These are phyloP conservation scores for Archaeoteleia sp. DNA, from an alignment of 2,888 invertebrate genomes.

Conservation along the genomic window DNA sequence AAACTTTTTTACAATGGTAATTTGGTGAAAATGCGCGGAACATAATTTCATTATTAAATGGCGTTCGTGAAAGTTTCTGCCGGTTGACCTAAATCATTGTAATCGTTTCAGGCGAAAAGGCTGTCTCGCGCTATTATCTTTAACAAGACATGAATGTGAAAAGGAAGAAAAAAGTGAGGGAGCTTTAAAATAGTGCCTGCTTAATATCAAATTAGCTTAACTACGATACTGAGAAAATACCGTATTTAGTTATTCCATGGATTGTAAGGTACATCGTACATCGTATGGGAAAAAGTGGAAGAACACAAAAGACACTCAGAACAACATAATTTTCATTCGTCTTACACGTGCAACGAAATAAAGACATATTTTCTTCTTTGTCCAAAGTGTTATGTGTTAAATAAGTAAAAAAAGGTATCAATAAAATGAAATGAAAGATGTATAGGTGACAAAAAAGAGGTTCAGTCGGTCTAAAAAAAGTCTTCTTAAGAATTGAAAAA, in stretches of 20 bases:
- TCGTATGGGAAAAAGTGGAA: constrained; percentile 51
- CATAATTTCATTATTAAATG: neutral
- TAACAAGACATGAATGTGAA: constrained; percentile 23
- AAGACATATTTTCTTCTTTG: constrained; percentile 28
- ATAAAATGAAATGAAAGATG: too few relatives aligned
- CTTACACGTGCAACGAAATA: constrained; percentile 44
- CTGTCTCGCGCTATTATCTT: constrained; percentile 10
- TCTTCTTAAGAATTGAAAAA: constrained; percentile 36
- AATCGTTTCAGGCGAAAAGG: constrained; percentile 7
- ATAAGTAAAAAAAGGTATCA: neutral
- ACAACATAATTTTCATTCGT: constrained; percentile 22
- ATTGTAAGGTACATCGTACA: constrained; percentile 46
- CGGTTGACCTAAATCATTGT: constrained; percentile 15
- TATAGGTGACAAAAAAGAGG: constrained; percentile 4
- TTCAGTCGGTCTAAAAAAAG: constrained; percentile 29
- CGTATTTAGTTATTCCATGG: constrained; percentile 48
- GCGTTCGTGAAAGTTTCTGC: neutral
- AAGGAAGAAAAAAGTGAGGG: constrained; percentile 58
- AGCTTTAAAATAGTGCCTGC: constrained; percentile 74
- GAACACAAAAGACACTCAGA: constrained; percentile 10
- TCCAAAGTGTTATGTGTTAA: constrained; percentile 6
- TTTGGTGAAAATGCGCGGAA: constrained; percentile 3
- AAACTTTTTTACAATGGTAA: constrained; percentile 13
- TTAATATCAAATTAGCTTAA: constrained; percentile 60
- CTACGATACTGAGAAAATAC: constrained; percentile 46